These are phyloP conservation scores for Emberiza fucata DNA, from an alignment of 2,113 vertebrate genomes.

Conservation along the genomic window DNA sequence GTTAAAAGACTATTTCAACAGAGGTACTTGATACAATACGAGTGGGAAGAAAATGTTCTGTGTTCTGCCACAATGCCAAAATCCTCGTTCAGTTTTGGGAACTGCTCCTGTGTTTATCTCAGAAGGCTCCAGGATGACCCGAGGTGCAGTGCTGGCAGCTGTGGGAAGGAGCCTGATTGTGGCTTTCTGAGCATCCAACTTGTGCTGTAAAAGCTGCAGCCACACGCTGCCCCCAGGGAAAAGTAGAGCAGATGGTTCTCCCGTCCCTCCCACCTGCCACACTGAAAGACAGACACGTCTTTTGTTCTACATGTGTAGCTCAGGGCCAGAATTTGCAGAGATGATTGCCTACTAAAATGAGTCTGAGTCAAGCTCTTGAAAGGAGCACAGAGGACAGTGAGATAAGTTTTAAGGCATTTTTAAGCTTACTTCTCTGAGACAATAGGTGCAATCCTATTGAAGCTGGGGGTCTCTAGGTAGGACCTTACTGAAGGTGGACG, in stretches of 20 bases:
- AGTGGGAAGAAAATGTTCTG: not conserved
- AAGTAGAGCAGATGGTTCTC: slow-evolving; percentile 53
- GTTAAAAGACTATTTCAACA: not conserved
- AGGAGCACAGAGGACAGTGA: not conserved
- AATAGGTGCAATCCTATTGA: not conserved
- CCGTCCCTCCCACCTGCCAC: slow-evolving; percentile 50
- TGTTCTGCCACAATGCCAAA: not conserved
- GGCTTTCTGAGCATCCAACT: not conserved
- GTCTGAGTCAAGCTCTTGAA: not conserved
- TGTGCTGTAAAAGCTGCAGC: not conserved
- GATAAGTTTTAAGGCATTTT: not conserved
- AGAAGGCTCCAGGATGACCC: not conserved
- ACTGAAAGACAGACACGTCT: not conserved
- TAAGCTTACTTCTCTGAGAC: not conserved
- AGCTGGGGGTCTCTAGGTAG: not conserved
- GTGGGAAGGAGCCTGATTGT: not conserved
- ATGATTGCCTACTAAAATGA: not conserved
- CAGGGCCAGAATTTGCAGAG: slow-evolving; percentile 33
- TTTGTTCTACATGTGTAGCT: slow-evolving; percentile 28
- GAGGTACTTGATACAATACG: not conserved
- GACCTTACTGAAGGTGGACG: not conserved
- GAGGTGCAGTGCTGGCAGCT: not conserved
- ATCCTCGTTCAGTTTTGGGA: not conserved
- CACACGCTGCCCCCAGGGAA: not conserved
- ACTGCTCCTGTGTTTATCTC: not conserved